A percentile compares a stretch with the other conserved stretches of the same genome.
Conservation (phyloP, 2,888 invertebrate species). For the Pandemis cinnamomeana region DNA sequence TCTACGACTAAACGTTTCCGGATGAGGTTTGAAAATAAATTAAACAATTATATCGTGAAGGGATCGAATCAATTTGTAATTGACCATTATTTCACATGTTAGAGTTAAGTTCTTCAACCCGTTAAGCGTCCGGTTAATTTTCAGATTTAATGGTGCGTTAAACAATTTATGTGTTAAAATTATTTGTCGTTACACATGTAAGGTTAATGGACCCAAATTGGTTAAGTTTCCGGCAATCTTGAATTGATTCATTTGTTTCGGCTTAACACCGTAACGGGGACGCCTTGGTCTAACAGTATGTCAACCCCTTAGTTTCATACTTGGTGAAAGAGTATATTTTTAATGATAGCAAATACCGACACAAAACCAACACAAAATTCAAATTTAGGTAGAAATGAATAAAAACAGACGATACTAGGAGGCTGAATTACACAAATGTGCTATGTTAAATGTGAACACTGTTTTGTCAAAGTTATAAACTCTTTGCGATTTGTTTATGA, state of each 20-base stretch:
- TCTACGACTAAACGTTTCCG: slow-evolving; percentile 67
- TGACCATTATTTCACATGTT: slow-evolving; percentile 53
- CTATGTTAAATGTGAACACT: too few species aligned
- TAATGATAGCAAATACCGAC: too few species aligned
- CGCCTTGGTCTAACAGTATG: not conserved
- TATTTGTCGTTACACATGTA: slow-evolving; percentile 20
- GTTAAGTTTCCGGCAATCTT: slow-evolving; percentile 3
- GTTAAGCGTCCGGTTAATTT: slow-evolving; percentile 34
- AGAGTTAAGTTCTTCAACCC: slow-evolving; percentile 7
- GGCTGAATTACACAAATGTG: too few species aligned
- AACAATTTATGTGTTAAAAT: slow-evolving; percentile 26
- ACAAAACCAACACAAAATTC: too few species aligned
- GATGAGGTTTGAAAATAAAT: slow-evolving; percentile 64
- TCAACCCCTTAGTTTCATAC: too few species aligned
- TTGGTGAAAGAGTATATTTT: not conserved
- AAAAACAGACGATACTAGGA: too few species aligned
- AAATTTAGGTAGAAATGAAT: too few species aligned
- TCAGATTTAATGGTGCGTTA: slow-evolving; percentile 32
- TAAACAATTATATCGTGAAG: slow-evolving; percentile 57
- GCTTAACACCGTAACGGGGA: not conserved
- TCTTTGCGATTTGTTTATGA: too few species aligned
- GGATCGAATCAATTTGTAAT: slow-evolving; percentile 62
- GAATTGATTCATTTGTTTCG: slow-evolving; percentile 7
- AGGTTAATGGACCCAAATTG: slow-evolving; percentile 2
- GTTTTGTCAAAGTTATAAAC: too few species aligned